Evolutionary conservation across 2,888 invertebrate species (phyloP), one percentile per base, ranked within the genome.

Genomic region (Microctonus hyperodae): DNA sequence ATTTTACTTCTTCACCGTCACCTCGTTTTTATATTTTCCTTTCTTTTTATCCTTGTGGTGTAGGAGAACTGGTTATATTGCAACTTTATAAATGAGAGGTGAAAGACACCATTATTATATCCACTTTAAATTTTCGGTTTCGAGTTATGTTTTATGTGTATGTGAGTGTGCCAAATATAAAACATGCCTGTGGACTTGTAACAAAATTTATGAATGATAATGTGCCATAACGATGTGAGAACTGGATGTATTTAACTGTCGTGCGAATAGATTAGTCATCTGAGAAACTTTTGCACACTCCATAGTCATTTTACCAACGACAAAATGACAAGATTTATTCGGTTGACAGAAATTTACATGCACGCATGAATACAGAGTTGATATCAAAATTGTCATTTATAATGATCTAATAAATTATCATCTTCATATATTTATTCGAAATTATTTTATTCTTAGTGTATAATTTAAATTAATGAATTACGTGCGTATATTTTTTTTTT

Each of bases 161-260:
- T 37, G 13, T 13, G 13, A n/a, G 13, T 5, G 9, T 44, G 25
- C 25, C 53, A 53, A 25, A n/a, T 53, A 28, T 53, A 53, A 53
- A 53, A 53, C 53, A 25, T 28, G 5, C 25, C 5, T 25, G 13
- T 25, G 13, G 25, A 53, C 28, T 13, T 28, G 53, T 13, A 53
- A 53, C n/a, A 53, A 53, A 53, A 53, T 53, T 53, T 53, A 53
- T 53, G 53, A 53, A 53, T 53, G 23, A 53, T 53, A 44, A 44
- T 53, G n/a, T 25, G 53, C 53, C 28, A 28, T 53, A 25, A 28
- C 25, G 53, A 53, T 53, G 28, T 53, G 25, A 25, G 25, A 25
- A 28, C 13, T 25, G n/a, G n/a, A 25, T 53, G 25, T 53, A 23
- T 53, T 23, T 23, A 53, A n/a, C 25, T n/a, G 25, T 13, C n/a